Evolutionary conservation across 2,113 vertebrate species (phyloP), one percentile per base, ranked within the genome.

Genomic region (Trematocara variabile): DNA sequence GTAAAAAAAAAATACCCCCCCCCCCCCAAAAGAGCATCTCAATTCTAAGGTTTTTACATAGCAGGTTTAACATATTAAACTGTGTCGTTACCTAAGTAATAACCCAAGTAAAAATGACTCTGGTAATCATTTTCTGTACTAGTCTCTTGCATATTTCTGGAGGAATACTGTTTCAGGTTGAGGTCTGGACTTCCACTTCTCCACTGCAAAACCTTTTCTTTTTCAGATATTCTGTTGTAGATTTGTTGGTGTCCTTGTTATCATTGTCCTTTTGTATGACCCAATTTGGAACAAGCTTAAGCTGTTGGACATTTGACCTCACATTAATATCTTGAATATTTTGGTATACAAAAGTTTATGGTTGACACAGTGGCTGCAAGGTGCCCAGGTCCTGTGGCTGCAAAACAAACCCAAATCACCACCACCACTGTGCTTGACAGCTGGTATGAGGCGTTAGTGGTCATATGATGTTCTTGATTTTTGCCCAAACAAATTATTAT

Each of bases 401-500:
- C 18, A 41, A 68, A 41, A 68, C 63, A 41, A 68, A 39, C 63
- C n/a, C 11, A 68, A 41, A 68, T 39, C n/a, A 5, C 11, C 34
- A 63, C 50, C 5, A 55, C 1, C 60, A 68, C 60, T 20, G 34
- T 68, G 0, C 60, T 68, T 20, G 34, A 68, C 60, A 68, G 60
- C n/a, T 65, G 0, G 0, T 65, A 20, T 65, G 18, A 65, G 33
- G 6, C 0, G 4, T 68, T 68, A 39, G 34, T 5, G 0, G 10
- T 41, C 6, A 68, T 39, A 68, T 68, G 11, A 8, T 37, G 33
- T 63, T 63, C 33, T 37, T 63, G 33, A 63, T 12, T 63, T 63
- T 63, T 63, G 33, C 30, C 30, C 16, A 37, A 37, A 12, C 33
- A n/a, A 63, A 37, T 63, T 37, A 37, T 63, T 63, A 37, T 63